Percentiles rank a stretch among this genome's conserved stretches.
Evolutionary conservation across 2,888 invertebrate genomes (phyloP).

Genomic region (Caenorhabditis sp.): DNA sequence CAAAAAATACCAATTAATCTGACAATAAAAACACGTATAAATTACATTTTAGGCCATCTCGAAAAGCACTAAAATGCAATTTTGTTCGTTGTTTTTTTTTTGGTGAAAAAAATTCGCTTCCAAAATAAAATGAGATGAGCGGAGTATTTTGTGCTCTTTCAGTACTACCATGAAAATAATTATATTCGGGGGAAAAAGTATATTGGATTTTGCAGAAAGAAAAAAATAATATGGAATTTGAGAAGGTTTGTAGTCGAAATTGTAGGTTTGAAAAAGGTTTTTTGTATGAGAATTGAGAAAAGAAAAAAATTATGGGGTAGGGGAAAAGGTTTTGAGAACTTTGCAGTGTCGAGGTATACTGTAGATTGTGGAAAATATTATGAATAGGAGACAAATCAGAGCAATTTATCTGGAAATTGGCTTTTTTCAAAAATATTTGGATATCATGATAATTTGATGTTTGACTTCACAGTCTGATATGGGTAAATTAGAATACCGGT

Average conservation of each 20-base stretch:
- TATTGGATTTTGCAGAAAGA: too few relatives aligned
- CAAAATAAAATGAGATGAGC: neutral
- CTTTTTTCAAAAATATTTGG: too few relatives aligned
- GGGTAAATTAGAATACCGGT: too few relatives aligned
- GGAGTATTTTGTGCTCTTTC: too few relatives aligned
- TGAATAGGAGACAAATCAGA: too few relatives aligned
- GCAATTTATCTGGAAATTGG: too few relatives aligned
- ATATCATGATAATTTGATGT: too few relatives aligned
- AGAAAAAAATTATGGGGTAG: neutral
- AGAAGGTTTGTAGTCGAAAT: neutral
- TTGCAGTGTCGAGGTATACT: neutral
- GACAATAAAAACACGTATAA: neutral
- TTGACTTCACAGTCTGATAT: too few relatives aligned
- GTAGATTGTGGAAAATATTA: too few relatives aligned
- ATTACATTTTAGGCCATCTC: neutral
- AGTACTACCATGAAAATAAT: too few relatives aligned
- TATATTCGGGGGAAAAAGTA: too few relatives aligned
- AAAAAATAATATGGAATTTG: too few relatives aligned
- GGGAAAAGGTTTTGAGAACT: slow-evolving; percentile 1
- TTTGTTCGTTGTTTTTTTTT: neutral
- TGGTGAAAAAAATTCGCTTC: neutral
- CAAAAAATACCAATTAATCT: neutral
- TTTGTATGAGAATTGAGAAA: neutral
- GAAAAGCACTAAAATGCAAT: neutral
- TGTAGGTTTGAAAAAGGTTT: neutral